These are phyloP conservation scores for Zygothrica quintamaculata DNA, from an alignment of 2,888 invertebrate species.

Conservation along the genomic window DNA sequence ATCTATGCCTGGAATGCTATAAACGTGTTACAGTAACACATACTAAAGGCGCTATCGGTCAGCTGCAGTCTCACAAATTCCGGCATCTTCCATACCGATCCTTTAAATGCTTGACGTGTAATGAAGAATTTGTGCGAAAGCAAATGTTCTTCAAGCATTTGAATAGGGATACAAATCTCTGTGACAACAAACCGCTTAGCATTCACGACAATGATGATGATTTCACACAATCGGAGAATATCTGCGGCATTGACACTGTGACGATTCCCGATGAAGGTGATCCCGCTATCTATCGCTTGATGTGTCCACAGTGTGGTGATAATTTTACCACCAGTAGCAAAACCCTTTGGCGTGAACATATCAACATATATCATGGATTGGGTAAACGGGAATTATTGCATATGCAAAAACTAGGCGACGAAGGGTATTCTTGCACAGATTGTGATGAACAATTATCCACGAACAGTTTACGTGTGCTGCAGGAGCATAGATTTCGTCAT, in stretches of 20 bases:
- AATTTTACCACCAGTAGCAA: slow-evolving; percentile 68
- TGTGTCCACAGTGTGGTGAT: slow-evolving; percentile 79
- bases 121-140: slow-evolving; percentile 78
- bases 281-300: slow-evolving; percentile 50
- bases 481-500: slow-evolving; percentile 78
- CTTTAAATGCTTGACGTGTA: slow-evolving; percentile 77
- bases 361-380: slow-evolving; percentile 71
- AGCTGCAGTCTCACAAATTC: slow-evolving; percentile 81
- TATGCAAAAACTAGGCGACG: slow-evolving; percentile 62
- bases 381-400: slow-evolving; percentile 68
- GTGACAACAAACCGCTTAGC: slow-evolving; percentile 52
- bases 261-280: slow-evolving; percentile 21
- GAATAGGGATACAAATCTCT: slow-evolving; percentile 78
- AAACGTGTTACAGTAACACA: slow-evolving; percentile 82
- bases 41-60: slow-evolving; percentile 81
- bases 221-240: slow-evolving; percentile 6
- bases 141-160: slow-evolving; percentile 83
- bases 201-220: slow-evolving; percentile 33
- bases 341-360: slow-evolving; percentile 77
- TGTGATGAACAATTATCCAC: slow-evolving; percentile 76
- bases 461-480: slow-evolving; percentile 68
- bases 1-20: slow-evolving; percentile 80
- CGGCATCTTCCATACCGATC: slow-evolving; percentile 81
- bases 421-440: slow-evolving; percentile 70
- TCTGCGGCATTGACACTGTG: not conserved